phyloP scores from a whole-genome alignment of 2,888 invertebrate genomes.

The Macropis europaea region DNA sequence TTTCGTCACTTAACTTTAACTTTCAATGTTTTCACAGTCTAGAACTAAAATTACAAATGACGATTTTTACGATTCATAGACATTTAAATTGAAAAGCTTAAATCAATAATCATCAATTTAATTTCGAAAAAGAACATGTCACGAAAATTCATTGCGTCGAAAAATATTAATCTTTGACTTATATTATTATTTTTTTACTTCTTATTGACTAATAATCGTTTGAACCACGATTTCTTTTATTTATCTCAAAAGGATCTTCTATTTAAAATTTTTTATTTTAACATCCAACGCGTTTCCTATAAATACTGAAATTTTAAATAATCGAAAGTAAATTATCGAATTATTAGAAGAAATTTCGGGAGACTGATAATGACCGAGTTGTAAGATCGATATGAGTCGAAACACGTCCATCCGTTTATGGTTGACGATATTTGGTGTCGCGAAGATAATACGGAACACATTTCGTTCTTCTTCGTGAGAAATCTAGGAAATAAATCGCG shows the following conservation, averaged over 20 bases:
- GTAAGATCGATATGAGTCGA: slow-evolving; percentile 6
- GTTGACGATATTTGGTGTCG: slow-evolving; percentile 5
- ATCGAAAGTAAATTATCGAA: neutral
- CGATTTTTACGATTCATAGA: neutral
- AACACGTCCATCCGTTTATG: neutral
- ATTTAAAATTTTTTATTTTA: too few species aligned
- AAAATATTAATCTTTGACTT: too few species aligned
- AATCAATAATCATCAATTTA: neutral
- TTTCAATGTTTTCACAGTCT: too few species aligned
- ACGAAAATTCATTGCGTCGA: too few species aligned
- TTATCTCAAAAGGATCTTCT: too few species aligned
- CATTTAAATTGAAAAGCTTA: neutral
- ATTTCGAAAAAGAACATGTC: neutral
- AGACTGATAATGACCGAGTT: slow-evolving; percentile 1
- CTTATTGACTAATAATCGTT: too few species aligned
- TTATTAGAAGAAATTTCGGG: neutral
- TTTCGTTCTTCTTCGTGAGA: neutral
- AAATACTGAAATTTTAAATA: too few species aligned
- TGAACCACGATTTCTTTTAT: too few species aligned
- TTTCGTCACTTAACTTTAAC: too few species aligned
- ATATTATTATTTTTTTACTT: too few species aligned
- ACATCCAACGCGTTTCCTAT: too few species aligned
- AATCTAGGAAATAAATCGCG: slow-evolving; percentile 30
- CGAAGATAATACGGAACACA: slow-evolving; percentile 15
- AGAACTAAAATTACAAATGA: too few species aligned